Conservation (phyloP, 30 jellyfish, hydroid and myxozoan species). For the Aurelia coerulea region DNA sequence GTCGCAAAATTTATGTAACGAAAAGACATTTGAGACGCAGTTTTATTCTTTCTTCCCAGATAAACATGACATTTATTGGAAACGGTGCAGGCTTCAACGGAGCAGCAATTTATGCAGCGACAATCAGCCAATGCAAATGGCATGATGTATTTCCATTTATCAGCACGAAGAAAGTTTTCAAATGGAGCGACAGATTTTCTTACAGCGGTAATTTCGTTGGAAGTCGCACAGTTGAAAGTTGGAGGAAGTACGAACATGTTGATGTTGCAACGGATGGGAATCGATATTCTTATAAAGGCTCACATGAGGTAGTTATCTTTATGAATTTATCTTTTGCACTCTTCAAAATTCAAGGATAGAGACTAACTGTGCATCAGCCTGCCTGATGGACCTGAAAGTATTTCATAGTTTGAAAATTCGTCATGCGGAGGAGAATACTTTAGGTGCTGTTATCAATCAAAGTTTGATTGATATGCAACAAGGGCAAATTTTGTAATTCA, state of each 20-base stretch:
- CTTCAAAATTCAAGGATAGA: no score
- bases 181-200: constrained; percentile 57
- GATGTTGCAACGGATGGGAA: constrained; percentile 56
- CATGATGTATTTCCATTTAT: constrained; percentile 25
- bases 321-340: no score
- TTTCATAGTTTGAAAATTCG: no score
- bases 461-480: no score
- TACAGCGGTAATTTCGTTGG: constrained; percentile 58
- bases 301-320: neutral
- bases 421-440: no score
- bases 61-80: constrained; percentile 41
- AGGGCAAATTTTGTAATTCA: no score
- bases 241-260: neutral
- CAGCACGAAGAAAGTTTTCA: constrained; percentile 8
- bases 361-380: no score
- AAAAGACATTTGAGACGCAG: no score
- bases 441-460: no score
- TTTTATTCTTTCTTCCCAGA: constrained; percentile 24
- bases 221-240: neutral
- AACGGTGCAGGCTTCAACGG: constrained; percentile 84
- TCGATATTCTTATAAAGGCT: neutral
- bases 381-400: no score
- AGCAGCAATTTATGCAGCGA: constrained; percentile 65
- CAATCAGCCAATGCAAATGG: constrained; percentile 57
- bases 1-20: no score